phyloP scores from a whole-genome alignment of 1,140 invertebrate species.

The Dendrolimus kikuchii region DNA sequence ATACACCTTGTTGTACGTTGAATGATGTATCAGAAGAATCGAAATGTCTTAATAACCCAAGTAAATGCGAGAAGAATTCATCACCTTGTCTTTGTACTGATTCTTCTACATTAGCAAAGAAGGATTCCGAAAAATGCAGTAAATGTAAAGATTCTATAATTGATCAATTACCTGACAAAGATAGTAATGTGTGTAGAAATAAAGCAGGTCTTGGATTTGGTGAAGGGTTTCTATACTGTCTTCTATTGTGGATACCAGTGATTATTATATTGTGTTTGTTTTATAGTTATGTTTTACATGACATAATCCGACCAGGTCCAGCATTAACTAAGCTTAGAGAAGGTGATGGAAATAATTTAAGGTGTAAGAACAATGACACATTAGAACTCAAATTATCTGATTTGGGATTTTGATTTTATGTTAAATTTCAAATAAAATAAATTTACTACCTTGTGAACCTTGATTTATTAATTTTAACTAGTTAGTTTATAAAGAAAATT shows the following conservation, averaged over 20 bases:
- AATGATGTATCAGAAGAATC: no score
- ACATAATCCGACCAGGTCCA: constrained; percentile 15
- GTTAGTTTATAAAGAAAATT: background rate
- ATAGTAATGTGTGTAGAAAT: constrained; percentile 2
- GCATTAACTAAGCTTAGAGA: background rate
- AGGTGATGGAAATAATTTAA: no score
- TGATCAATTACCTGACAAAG: background rate
- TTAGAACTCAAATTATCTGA: constrained; percentile 29
- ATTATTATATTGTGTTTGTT: constrained; percentile 30
- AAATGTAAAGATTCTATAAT: no score
- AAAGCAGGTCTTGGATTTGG: constrained; percentile 25
- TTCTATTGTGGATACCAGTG: constrained; percentile 43
- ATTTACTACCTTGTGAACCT: background rate
- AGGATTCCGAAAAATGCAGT: no score
- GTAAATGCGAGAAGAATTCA: no score
- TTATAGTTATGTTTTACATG: constrained; percentile 36
- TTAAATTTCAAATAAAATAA: constrained; percentile 5
- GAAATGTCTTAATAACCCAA: no score
- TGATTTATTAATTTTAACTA: background rate
- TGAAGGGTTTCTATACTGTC: constrained; percentile 37
- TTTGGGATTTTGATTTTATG: constrained; percentile 36
- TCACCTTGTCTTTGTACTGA: no score
- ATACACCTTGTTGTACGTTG: no score
- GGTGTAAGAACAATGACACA: constrained; percentile 7
- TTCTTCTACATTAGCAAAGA: no score